Base-by-base conservation (phyloP, 2,888 invertebrate species). In the Neuroscelio doddi region DNA sequence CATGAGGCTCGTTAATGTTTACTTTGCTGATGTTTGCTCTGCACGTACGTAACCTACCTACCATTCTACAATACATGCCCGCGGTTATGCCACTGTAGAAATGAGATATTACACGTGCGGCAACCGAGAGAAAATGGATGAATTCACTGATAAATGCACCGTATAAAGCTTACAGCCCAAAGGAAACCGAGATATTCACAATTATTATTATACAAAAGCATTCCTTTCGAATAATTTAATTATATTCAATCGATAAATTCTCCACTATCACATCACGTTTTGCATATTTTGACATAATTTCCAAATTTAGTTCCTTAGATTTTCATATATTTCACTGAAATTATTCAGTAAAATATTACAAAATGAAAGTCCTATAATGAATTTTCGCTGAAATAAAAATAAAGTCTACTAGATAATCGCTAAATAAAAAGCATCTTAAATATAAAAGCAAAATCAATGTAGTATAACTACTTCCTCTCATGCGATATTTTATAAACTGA, bases 41-140 rank as follows among this genome's bases (percentile, higher is more conserved):
- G 50, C 66, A 50, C 66, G 66, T 66, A 57, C 58, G 61, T 45
- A 52, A 46, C 42, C 44, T 21, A 34, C 16, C 61, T 9, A 32
- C 36, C 42, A 46, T 29, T 9, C 15, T 12, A 50, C 64, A 38
- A 27, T 52, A 49, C 58, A 45, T 53, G 49, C 58, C 46, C 15
- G 12, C 36, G 36, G 36, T 36, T 14, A 36, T 36, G 36, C 36
- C 49, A 36, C 27, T 27, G 41, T 26, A 62, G 66, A 66, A 66
- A 66, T 62, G 62, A 66, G 66, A 66, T 62, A 66, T 58, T 58
- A 52, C 65, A 52, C 65, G 56, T 52, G 50, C 53, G 62, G 53
- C 58, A 52, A 50, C 62, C 52, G 42, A 46, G 46, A 41, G 49
- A 49, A 12, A 58, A 16, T 34, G 38, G 42, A 61, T 44, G 61